A percentile compares a stretch with the other conserved stretches of the same genome.
phyloP scores from a whole-genome alignment of 2,888 invertebrate genomes.

The Netelia melanura region DNA sequence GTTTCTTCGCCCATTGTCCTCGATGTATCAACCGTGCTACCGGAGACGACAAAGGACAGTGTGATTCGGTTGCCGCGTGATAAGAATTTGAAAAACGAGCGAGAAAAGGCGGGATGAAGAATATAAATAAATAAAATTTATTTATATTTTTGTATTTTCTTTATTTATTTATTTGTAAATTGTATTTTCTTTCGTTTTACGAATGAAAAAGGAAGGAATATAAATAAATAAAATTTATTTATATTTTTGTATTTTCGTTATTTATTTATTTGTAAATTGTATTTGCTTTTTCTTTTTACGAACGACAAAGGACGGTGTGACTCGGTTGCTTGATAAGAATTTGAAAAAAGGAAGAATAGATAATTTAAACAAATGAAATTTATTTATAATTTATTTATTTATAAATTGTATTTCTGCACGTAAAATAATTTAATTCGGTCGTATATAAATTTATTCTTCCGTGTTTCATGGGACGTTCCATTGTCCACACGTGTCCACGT shows the following conservation, averaged over 20 bases:
- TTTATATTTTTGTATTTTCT: too few species aligned
- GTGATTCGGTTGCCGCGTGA: not conserved
- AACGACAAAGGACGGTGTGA: not conserved
- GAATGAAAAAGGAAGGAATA: too few species aligned
- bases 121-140: not conserved
- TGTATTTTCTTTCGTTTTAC: too few species aligned
- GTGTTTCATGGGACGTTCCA: not conserved
- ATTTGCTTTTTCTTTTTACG: too few species aligned
- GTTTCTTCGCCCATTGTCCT: not conserved
- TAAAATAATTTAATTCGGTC: too few species aligned
- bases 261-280: too few species aligned
- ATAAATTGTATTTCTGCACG: too few species aligned
- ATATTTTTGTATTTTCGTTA: too few species aligned
- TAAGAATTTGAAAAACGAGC: not conserved
- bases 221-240: too few species aligned
- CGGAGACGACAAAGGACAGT: not conserved
- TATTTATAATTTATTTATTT: too few species aligned
- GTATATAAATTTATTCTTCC: not conserved
- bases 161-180: too few species aligned
- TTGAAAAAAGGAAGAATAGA: not conserved
- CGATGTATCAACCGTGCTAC: not conserved
- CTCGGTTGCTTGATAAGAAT: not conserved
- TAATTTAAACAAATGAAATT: not conserved
- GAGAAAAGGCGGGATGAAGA: not conserved
- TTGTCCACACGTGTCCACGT: constrained; percentile 25